Conservation (phyloP, 2,888 invertebrate species). For the Sphinx pinastri region DNA sequence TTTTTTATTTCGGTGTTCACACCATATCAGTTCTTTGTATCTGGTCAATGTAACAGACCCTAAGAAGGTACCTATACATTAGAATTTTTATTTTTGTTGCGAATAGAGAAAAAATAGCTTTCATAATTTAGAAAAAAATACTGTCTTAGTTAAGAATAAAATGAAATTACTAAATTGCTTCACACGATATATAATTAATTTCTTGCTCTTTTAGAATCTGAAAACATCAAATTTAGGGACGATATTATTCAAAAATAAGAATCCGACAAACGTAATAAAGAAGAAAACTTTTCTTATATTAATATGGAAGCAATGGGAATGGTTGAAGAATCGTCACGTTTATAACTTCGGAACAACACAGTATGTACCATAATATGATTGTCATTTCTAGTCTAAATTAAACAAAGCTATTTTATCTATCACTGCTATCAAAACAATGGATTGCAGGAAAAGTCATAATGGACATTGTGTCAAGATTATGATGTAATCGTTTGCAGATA, state of each 20-base stretch:
- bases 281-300: conserved; percentile 76
- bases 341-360: conserved; percentile 63
- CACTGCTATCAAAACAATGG: background rate
- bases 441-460: background rate
- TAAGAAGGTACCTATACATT: too few species aligned
- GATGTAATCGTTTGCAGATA: background rate
- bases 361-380: conserved; percentile 29
- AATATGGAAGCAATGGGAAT: conserved; percentile 84
- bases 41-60: too few species aligned
- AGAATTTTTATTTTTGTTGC: too few species aligned
- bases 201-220: conserved; percentile 51
- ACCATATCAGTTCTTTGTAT: too few species aligned
- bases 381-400: conserved; percentile 1
- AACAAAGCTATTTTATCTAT: conserved; percentile 14
- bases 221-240: conserved; percentile 61
- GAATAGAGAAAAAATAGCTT: too few species aligned
- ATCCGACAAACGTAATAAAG: conserved; percentile 22
- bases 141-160: too few species aligned
- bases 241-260: conserved; percentile 51
- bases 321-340: conserved; percentile 83
- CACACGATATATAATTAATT: background rate
- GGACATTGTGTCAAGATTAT: background rate
- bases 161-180: too few species aligned
- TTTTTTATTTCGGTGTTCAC: too few species aligned
- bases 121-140: too few species aligned